These are phyloP conservation scores for Nothobranchius kuhntae DNA, from an alignment of 2,113 vertebrate genomes.

Conservation along the genomic window DNA sequence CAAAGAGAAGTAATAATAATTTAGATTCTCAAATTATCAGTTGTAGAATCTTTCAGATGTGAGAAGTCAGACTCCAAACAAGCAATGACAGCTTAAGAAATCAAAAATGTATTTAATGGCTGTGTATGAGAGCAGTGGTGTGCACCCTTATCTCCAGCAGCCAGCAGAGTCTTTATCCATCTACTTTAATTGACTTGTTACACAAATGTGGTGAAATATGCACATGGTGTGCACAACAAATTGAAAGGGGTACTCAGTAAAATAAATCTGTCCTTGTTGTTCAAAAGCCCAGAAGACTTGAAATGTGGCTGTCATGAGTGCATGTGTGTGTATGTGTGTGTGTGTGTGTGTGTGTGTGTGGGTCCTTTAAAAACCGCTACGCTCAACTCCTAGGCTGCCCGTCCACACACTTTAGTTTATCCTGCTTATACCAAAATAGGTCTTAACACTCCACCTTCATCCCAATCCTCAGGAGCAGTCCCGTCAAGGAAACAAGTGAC, in stretches of 20 bases:
- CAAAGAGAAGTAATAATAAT: slow-evolving; percentile 8
- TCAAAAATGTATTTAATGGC: slow-evolving; percentile 34
- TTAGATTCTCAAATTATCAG: slow-evolving; percentile 28
- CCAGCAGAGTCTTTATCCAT: slow-evolving; percentile 47
- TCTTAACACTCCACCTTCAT: background rate
- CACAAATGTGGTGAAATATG: slow-evolving; percentile 35
- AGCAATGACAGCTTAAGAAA: slow-evolving; percentile 27
- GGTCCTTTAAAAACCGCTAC: slow-evolving; percentile 2
- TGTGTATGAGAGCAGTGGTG: slow-evolving; percentile 29
- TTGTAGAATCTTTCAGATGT: slow-evolving; percentile 32
- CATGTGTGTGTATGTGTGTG: background rate
- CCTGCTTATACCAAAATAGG: slow-evolving; percentile 4
- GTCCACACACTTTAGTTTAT: background rate
- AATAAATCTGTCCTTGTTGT: slow-evolving; percentile 18
- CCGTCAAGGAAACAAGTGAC: background rate
- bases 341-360: too few relatives aligned
- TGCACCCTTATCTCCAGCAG: slow-evolving; percentile 41
- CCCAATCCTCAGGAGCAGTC: slow-evolving; percentile 2
- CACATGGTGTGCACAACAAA: slow-evolving; percentile 32
- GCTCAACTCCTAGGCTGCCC: slow-evolving; percentile 2
- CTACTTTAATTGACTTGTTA: slow-evolving; percentile 51
- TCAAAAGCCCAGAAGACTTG: slow-evolving; percentile 27
- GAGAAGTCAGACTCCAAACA: slow-evolving; percentile 14
- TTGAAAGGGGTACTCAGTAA: slow-evolving; percentile 22
- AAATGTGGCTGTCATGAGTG: slow-evolving; percentile 37